Evolutionary conservation across 2,113 vertebrate genomes (phyloP), one percentile per base, ranked within the genome.

Genomic region (Cettia cetti): DNA sequence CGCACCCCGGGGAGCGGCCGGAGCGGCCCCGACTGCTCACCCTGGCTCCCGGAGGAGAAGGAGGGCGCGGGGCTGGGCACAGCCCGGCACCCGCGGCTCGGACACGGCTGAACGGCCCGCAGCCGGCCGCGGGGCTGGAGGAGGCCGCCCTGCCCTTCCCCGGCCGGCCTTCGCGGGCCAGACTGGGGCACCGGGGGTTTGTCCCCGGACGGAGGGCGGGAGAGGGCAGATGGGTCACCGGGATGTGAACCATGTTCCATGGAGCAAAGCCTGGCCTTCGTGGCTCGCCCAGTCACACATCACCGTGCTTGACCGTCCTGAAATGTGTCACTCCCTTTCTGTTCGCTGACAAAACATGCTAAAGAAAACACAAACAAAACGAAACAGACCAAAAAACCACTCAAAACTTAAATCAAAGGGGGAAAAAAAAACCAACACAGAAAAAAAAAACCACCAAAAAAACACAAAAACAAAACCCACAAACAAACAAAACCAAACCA

Each of bases 31-130:
- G 4, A 9, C 56, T 30, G 31, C 39, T 77, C 35, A 9, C n/a
- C 78, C 27, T 8, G 40, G 4, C 16, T 11, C 5, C 50, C 1
- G 60, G 30, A 15, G 27, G 27, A 12, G 13, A 85, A 7, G 5
- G 6, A 1, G 21, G 31, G 24, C 35, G 5, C 8, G 5, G 31
- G 20, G 15, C 35, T 65, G 19, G 10, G 23, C 2, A 4, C 61
- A 13, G 56, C 71, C 35, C 31, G 11, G 80, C 71, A n/a, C 19
- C 5, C 12, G 17, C 31, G 14, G 3, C 12, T 65, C n/a, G 7
- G 66, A n/a, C 27, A 2, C 1, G 13, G 47, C 31, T 12, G 57
- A 39, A 39, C 23, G 0, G 6, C 13, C 9, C 13, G 42, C 5
- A 23, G 24, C 6, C 3, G 13, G 17, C 17, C 24, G 40, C 2